A percentile compares a stretch with the other conserved stretches of the same genome.
phyloP scores from a whole-genome alignment of 30 jellyfish, hydroid and myxozoan species.

The Aurelia sp. region DNA sequence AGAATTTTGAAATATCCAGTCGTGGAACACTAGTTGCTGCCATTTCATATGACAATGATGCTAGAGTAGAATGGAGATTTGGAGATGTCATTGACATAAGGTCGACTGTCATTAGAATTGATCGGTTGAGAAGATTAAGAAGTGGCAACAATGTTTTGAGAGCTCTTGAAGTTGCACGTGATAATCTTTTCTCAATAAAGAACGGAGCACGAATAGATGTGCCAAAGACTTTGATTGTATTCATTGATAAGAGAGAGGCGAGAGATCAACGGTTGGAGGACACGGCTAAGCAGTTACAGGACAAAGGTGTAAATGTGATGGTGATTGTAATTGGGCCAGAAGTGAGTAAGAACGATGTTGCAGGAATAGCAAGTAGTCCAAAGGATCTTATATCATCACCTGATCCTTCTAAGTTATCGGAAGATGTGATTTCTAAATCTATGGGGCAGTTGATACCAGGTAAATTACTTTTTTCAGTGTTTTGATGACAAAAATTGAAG shows the following conservation, averaged over 20 bases:
- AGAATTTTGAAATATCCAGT: conserved; percentile 8
- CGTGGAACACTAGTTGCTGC: conserved; percentile 34
- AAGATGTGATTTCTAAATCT: too few species aligned
- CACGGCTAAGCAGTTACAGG: conserved; percentile 1
- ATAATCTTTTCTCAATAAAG: conserved; percentile 4
- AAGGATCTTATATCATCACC: not conserved
- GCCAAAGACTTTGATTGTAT: conserved; percentile 32
- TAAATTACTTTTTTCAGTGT: too few species aligned
- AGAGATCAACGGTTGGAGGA: not conserved
- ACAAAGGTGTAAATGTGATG: conserved; percentile 18
- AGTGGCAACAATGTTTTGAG: conserved; percentile 24
- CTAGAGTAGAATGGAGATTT: conserved; percentile 2
- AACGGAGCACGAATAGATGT: conserved; percentile 46
- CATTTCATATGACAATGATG: conserved; percentile 17
- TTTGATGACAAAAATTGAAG: too few species aligned
- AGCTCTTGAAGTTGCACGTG: conserved; percentile 60
- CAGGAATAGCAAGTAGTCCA: conserved; percentile 13
- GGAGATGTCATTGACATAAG: conserved; percentile 31
- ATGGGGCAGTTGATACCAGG: too few species aligned
- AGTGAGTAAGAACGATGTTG: conserved; percentile 15
- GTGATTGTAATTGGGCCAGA: conserved; percentile 25
- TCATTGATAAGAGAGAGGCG: conserved; percentile 3
- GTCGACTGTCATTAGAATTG: not conserved
- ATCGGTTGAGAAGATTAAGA: not conserved
- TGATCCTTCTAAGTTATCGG: not conserved